These are phyloP conservation scores for Panzeria rudis DNA, from an alignment of 2,888 invertebrate genomes.

Conservation along the genomic window DNA sequence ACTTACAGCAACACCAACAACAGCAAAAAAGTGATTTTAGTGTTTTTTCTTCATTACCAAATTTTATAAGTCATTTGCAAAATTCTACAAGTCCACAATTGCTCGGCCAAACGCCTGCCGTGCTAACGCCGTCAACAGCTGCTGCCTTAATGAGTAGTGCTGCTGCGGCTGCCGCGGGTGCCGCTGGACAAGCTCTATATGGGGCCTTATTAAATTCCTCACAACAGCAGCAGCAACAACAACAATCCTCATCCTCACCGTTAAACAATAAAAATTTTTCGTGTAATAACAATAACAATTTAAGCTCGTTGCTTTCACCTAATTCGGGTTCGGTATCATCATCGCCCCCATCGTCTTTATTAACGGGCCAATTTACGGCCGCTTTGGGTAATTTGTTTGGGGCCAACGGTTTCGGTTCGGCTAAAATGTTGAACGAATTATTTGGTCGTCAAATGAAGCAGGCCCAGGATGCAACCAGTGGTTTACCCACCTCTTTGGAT, in stretches of 20 bases:
- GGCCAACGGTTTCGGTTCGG: constrained; percentile 93
- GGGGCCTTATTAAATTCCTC: constrained; percentile 90
- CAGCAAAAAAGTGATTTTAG: constrained; percentile 76
- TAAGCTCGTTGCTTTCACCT: constrained; percentile 66
- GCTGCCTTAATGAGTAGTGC: constrained; percentile 89
- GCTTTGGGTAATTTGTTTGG: constrained; percentile 87
- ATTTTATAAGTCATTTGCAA: constrained; percentile 74
- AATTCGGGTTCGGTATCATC: constrained; percentile 76
- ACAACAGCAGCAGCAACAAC: constrained; percentile 86
- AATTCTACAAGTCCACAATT: constrained; percentile 73
- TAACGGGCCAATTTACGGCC: constrained; percentile 77
- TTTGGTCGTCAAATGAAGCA: constrained; percentile 92
- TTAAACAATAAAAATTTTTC: constrained; percentile 66
- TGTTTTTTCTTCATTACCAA: constrained; percentile 78
- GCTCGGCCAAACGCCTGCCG: constrained; percentile 66
- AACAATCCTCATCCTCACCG: constrained; percentile 65
- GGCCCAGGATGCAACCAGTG: constrained; percentile 86
- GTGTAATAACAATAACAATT: constrained; percentile 57
- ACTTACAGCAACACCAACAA: constrained; percentile 73
- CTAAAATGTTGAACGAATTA: constrained; percentile 96
- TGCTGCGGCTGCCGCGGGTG: constrained; percentile 89
- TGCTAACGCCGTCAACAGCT: constrained; percentile 77
- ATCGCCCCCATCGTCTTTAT: constrained; percentile 76
- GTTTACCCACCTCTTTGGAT: constrained; percentile 84
- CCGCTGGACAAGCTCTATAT: constrained; percentile 93